phyloP scores from a whole-genome alignment of 1,140 invertebrate genomes.

The Arion vulgaris region DNA sequence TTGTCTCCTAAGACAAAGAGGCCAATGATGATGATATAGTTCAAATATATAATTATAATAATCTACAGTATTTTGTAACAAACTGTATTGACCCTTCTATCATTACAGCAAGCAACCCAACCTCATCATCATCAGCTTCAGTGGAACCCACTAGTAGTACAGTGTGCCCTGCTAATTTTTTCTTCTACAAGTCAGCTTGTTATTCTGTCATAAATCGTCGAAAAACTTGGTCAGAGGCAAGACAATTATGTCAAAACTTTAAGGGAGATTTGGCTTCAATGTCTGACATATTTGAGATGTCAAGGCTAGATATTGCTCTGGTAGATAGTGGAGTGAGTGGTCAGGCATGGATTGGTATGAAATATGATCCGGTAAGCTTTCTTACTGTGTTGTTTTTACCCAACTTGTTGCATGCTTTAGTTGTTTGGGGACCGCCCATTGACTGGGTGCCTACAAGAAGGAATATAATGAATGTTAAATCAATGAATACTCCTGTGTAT shows the following conservation, averaged over 20 bases:
- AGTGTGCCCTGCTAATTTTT: background rate
- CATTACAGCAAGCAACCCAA: background rate
- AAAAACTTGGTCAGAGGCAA: slow-evolving; percentile 12
- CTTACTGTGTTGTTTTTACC: too few species aligned
- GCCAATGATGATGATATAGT: too few species aligned
- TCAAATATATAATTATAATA: too few species aligned
- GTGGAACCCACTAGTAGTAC: background rate
- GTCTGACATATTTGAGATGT: slow-evolving; percentile 19
- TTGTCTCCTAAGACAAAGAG: too few species aligned
- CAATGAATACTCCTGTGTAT: too few species aligned
- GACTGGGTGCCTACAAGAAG: too few species aligned
- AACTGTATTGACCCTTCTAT: too few species aligned
- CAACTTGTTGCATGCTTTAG: too few species aligned
- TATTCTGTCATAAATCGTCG: background rate
- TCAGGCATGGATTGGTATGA: slow-evolving; percentile 25
- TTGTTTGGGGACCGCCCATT: too few species aligned
- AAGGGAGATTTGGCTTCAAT: slow-evolving; percentile 27
- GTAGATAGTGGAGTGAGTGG: background rate
- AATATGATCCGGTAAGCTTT: slow-evolving; percentile 17
- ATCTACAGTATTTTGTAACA: too few species aligned
- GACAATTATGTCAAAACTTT: slow-evolving; percentile 7
- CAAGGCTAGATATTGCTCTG: slow-evolving; percentile 13
- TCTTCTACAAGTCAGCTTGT: slow-evolving; percentile 5
- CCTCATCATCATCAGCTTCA: background rate
- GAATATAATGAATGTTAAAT: too few species aligned